phyloP scores from a whole-genome alignment of 2,797 vertebrate genomes.

The Neosalanx taihuensis region DNA sequence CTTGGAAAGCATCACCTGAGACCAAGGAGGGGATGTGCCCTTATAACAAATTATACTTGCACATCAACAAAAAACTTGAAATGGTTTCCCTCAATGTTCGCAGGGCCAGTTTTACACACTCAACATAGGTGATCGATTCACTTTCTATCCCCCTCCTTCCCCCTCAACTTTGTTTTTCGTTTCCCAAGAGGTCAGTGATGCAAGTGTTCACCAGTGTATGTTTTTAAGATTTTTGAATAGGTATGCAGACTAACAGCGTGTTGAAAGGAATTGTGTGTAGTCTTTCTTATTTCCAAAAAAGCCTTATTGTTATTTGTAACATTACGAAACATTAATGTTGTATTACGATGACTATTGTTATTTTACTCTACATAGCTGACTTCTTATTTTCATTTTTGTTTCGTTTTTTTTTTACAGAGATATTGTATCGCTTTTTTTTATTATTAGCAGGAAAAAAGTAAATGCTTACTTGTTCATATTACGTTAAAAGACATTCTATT shows the following conservation, averaged over 20 bases:
- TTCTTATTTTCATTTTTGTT: constrained; percentile 65
- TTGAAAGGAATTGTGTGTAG: constrained; percentile 74
- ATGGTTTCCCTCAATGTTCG: constrained; percentile 34
- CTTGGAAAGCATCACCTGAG: constrained; percentile 43
- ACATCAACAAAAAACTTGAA: constrained; percentile 52
- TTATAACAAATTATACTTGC: constrained; percentile 47
- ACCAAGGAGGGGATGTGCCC: constrained; percentile 44
- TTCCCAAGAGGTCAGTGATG: constrained; percentile 42
- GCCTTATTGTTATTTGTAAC: constrained; percentile 81
- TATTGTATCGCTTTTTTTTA: constrained; percentile 76
- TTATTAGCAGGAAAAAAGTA: constrained; percentile 69
- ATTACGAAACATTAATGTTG: constrained; percentile 74
- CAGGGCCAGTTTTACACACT: constrained; percentile 42
- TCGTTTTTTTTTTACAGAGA: constrained; percentile 85
- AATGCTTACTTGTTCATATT: constrained; percentile 91
- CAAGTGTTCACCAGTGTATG: constrained; percentile 40
- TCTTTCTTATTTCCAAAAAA: constrained; percentile 81
- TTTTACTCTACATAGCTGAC: constrained; percentile 70
- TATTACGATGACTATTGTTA: constrained; percentile 67
- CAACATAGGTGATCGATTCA: constrained; percentile 41
- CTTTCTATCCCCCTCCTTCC: constrained; percentile 33
- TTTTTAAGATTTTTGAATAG: constrained; percentile 45
- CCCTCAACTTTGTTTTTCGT: constrained; percentile 42
- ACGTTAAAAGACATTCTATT: constrained; percentile 94
- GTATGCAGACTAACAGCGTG: constrained; percentile 60